phyloP scores from a whole-genome alignment of 92 coral and sea anemone genomes.

The Porites lobata region DNA sequence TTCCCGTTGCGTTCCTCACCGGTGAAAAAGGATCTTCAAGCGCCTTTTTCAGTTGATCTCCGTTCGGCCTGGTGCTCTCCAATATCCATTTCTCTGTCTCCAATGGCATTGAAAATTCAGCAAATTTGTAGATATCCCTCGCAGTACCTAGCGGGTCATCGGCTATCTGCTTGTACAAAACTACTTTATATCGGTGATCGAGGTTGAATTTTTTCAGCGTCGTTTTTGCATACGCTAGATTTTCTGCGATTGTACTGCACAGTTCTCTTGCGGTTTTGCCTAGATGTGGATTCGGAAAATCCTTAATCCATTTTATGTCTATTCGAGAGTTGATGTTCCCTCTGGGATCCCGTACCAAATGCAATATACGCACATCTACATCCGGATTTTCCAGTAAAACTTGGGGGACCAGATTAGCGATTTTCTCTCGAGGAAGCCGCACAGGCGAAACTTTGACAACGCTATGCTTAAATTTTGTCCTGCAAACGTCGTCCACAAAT shows the following conservation, averaged over 20 bases:
- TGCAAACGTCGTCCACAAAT: slow-evolving; percentile 56
- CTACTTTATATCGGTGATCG: slow-evolving; percentile 33
- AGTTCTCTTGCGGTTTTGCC: background rate
- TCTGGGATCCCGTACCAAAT: slow-evolving; percentile 68
- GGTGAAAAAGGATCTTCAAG: slow-evolving; percentile 41
- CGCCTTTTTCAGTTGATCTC: slow-evolving; percentile 8
- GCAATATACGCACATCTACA: slow-evolving; percentile 28
- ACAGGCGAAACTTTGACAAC: slow-evolving; percentile 60
- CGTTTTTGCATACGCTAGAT: slow-evolving; percentile 29
- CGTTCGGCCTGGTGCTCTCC: slow-evolving; percentile 51
- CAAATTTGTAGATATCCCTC: slow-evolving; percentile 49
- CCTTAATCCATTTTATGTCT: slow-evolving; percentile 42
- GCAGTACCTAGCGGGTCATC: slow-evolving; percentile 57
- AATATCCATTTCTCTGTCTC: slow-evolving; percentile 44
- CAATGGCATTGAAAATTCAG: slow-evolving; percentile 53
- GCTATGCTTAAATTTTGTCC: slow-evolving; percentile 49
- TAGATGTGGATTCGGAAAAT: slow-evolving; percentile 45
- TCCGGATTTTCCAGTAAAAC: slow-evolving; percentile 64
- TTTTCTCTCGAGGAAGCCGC: slow-evolving; percentile 38
- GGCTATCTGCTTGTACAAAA: slow-evolving; percentile 62
- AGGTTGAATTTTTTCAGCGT: slow-evolving; percentile 22
- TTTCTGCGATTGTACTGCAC: slow-evolving; percentile 17
- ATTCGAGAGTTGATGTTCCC: slow-evolving; percentile 61
- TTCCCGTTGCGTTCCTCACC: slow-evolving; percentile 62
- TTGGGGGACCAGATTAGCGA: slow-evolving; percentile 50